phyloP scores from a whole-genome alignment of 2,888 invertebrate genomes.

The Portevinia maculata region DNA sequence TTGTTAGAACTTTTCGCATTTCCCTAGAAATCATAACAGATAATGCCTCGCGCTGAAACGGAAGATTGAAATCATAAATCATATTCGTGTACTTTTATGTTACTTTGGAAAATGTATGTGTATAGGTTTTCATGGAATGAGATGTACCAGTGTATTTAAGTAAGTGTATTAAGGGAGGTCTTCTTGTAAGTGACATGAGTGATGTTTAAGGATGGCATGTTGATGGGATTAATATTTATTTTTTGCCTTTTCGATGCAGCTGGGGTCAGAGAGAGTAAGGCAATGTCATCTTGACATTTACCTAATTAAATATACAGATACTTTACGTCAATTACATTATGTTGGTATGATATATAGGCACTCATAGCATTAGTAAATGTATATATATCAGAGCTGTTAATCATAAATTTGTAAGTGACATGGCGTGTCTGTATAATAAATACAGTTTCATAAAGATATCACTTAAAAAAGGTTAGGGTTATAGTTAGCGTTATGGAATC shows the following conservation, averaged over 20 bases:
- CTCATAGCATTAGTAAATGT: no score
- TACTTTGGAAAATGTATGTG: conserved; percentile 30
- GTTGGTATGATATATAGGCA: no score
- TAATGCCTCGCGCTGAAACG: not conserved
- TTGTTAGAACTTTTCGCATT: conserved; percentile 11
- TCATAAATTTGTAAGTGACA: no score
- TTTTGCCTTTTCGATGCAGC: conserved; percentile 4
- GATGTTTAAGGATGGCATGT: conserved; percentile 21
- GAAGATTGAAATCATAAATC: conserved; percentile 32
- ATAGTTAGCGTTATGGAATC: no score
- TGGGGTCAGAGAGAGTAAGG: not conserved
- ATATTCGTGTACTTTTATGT: not conserved
- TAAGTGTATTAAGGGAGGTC: conserved; percentile 3
- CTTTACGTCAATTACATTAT: no score
- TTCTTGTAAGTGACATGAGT: conserved; percentile 15
- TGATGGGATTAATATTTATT: conserved; percentile 18
- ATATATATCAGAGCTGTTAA: no score
- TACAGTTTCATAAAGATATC: no score
- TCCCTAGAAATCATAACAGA: conserved; percentile 23
- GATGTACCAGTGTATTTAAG: not conserved
- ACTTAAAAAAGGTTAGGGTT: no score
- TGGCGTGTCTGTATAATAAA: no score
- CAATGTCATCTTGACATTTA: conserved; percentile 9
- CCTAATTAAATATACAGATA: no score
- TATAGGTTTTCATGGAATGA: no score